Conservation (phyloP, 1,140 invertebrate species). For the Camponotus floridanus region DNA sequence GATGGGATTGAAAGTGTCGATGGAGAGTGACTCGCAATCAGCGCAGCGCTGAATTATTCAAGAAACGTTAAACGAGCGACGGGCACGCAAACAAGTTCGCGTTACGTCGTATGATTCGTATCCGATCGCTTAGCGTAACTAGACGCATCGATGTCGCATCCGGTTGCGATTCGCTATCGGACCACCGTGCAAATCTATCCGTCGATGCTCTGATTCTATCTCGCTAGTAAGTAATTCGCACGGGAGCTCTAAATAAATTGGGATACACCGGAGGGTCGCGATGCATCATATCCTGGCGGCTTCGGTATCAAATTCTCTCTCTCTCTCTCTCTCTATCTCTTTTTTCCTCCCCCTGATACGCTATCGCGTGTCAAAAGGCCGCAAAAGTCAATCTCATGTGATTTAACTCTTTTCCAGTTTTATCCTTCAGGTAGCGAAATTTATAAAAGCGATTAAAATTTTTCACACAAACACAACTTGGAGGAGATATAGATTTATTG, state of each 20-base stretch:
- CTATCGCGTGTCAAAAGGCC: conserved; percentile 9
- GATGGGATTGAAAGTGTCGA: not conserved
- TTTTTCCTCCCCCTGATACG: too few species aligned
- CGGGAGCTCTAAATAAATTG: conserved; percentile 65
- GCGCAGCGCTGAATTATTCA: conserved; percentile 17
- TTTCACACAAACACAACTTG: too few species aligned
- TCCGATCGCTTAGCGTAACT: not conserved
- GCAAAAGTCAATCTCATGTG: not conserved
- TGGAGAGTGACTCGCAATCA: not conserved
- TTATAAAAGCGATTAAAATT: not conserved
- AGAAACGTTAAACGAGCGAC: conserved; percentile 15
- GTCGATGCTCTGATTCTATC: conserved; percentile 72
- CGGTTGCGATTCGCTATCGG: conserved; percentile 15
- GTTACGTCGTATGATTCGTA: not conserved
- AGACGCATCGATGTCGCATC: conserved; percentile 21
- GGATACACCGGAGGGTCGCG: conserved; percentile 39
- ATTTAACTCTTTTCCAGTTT: not conserved
- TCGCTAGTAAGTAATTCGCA: conserved; percentile 67
- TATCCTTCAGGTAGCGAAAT: not conserved
- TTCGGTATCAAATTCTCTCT: not conserved
- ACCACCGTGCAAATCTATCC: conserved; percentile 69
- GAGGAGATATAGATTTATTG: not conserved
- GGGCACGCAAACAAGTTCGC: not conserved
- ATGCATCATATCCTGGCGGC: conserved; percentile 59
- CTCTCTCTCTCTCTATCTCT: too few species aligned